Evolutionary conservation across 2,797 vertebrate genomes (phyloP), one percentile per base, ranked within the genome.

Genomic region (Danio kyathit): DNA sequence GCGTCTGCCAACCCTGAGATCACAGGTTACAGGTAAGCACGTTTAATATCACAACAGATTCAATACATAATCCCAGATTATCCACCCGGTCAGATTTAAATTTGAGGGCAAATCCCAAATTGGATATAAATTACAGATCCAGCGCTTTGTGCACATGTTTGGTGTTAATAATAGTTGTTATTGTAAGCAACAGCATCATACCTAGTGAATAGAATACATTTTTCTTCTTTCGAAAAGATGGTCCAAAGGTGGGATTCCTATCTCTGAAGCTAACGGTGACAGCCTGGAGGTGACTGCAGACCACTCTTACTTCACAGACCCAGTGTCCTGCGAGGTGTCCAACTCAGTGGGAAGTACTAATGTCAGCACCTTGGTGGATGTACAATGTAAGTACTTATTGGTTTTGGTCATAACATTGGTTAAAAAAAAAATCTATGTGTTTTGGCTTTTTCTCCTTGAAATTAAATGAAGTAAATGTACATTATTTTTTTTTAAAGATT

Each of bases 311-410:
- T 96, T 97, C 90, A 97, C 95, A 0, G 96, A 96, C 76, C 96
- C 96, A 0, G 95, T 97, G 76, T 98, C 97, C 70, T 98, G 97
- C 2, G 96, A 97, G 86, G 97, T 96, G 86, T 95, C 95, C 87
- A 98, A 98, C 84, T 95, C 95, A 0, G 96, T 97, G 84, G 97
- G 96, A 38, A 97, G 93, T 89, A 96, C 95, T 86, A 98, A 97
- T 52, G 95, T 96, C 87, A 97, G 96, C 94, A 97, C 96, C 0
- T 93, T 96, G 67, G 94, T 97, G 48, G 96, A 98, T 16, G 96
- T 97, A 29, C 94, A 96, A 56, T 97, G 97, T 97, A 88, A 96
- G 97, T 93, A 44, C 67, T 51, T 60, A 60, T 70, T 2, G 44
- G 11, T 14, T 10, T 10, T 75, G 29, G 7, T 52, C 46, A 63